These are phyloP conservation scores for Thymelicus sylvestris DNA, from an alignment of 2,888 invertebrate species.

Conservation along the genomic window DNA sequence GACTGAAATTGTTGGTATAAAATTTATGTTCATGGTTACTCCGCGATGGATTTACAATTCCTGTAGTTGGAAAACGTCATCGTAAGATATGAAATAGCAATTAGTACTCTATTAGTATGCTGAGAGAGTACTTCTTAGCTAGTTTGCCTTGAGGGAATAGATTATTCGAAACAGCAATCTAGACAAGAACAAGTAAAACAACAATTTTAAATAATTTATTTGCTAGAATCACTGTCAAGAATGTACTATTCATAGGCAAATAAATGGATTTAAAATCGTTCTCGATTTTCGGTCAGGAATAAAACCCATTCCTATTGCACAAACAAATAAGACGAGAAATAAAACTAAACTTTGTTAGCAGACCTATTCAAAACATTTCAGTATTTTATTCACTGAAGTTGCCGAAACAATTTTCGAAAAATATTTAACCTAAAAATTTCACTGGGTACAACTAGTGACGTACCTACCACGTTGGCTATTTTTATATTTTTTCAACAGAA, in stretches of 20 bases:
- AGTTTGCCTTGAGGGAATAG: constrained; percentile 25
- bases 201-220: constrained; percentile 28
- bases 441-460: not conserved
- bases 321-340: not conserved
- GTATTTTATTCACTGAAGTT: constrained; percentile 1
- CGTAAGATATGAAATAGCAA: constrained; percentile 26
- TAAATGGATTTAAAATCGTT: constrained; percentile 6
- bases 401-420: constrained; percentile 3
- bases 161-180: constrained; percentile 24
- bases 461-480: constrained; percentile 10
- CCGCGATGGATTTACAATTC: constrained; percentile 35
- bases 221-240: constrained; percentile 4
- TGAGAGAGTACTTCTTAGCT: constrained; percentile 25
- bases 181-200: constrained; percentile 29
- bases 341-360: not conserved
- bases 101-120: constrained; percentile 35
- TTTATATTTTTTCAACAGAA: constrained; percentile 31
- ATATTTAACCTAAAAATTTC: not conserved
- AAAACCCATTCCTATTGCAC: not conserved
- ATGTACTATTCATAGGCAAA: constrained; percentile 2
- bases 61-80: constrained; percentile 26
- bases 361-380: not conserved
- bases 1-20: constrained; percentile 50
- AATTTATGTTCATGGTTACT: constrained; percentile 48
- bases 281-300: not conserved